Evolutionary conservation across 1,140 invertebrate genomes (phyloP), one percentile per base, ranked within the genome.

Genomic region (Ceratosolen solmsi): DNA sequence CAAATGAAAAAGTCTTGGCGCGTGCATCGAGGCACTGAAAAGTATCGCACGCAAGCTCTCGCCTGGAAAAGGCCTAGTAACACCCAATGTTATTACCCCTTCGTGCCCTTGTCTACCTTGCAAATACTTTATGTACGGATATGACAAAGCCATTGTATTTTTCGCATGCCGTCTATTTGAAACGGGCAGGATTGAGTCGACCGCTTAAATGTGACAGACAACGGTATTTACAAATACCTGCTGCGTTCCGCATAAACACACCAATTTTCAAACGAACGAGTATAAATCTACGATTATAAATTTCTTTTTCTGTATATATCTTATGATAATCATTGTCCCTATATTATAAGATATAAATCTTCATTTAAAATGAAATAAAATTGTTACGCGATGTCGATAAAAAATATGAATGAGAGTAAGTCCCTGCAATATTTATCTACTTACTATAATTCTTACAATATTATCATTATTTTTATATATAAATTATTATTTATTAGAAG

Each of bases 1-100:
- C 22, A 41, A 70, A 70, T 13, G 33, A 70, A 38, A 41, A 46
- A 41, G 60, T 63, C 60, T 33, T 33, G 17, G 30, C 25, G 60
- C 60, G 60, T 63, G 60, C 60, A 36, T 20, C 30, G 30, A 0
- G n/a, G 17, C 22, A 46, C 17, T 70, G 65, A 70, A 25, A 30
- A 38, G 38, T 3, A 25, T 38, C 36, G 11, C 65, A 46, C 38
- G 65, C 33, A 13, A 70, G 36, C 22, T 46, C 27, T 46, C 65
- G n/a, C 36, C 65, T 70, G 36, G 13, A 46, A 70, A 70, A 70
- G 65, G 65, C 22, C n/a, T 11, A 27, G 36, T 25, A 70, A 68
- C 63, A 63, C 22, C 4, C 36, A 17, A 7, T 82, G 49, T 82
- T 82, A 82, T 82, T 84, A 82, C 63, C 65, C 54, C 76, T 72